Base-by-base conservation (phyloP, 2,113 vertebrate species). In the Turnix velox region DNA sequence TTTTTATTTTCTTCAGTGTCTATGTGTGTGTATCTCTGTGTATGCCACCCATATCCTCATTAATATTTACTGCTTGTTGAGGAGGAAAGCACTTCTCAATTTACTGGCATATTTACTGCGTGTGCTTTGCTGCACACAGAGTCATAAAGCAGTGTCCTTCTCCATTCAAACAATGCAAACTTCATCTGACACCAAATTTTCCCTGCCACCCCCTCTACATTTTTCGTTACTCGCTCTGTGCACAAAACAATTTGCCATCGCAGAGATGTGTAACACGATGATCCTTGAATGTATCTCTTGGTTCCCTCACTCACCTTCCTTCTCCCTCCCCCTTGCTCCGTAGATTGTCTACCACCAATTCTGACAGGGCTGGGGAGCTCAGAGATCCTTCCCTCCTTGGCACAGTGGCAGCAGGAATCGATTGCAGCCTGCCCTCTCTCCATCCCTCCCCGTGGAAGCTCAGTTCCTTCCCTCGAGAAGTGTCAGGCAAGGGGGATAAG, bases 1-100 rank as follows among this genome's bases (percentile, higher is more conserved):
- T 75, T 75, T 84, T 17, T 83, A 72, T 91, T 94, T 92, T 91
- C 82, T 51, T 91, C 16, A 48, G 11, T 22, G 17, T 25, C 24
- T 33, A 20, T 28, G 22, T 37, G 9, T 43, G 40, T 19, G 18
- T n/a, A 2, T 59, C 31, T 68, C 42, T 52, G 35, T 0, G 2
- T 3, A 1, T 6, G 4, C 91, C 46, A 93, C 80, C 71, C 86
- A 87, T 95, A 66, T 8, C 89, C 96, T 94, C 88, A 97, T 93
- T 95, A 94, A 87, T 92, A 92, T 95, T 97, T 97, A 94, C 83
- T 54, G 35, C 49, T 86, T 90, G 67, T 88, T 92, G 93, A 95
- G 87, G 10, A 93, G 30, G 39, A 87, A 94, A 84, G 62, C 0
- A 2, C 42, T 94, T 87, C 85, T 96, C 71, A 80, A 65, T 96